Evolutionary conservation across 1,140 invertebrate species (phyloP), one percentile per base, ranked within the genome.

Genomic region (Cheumatopsyche charites): DNA sequence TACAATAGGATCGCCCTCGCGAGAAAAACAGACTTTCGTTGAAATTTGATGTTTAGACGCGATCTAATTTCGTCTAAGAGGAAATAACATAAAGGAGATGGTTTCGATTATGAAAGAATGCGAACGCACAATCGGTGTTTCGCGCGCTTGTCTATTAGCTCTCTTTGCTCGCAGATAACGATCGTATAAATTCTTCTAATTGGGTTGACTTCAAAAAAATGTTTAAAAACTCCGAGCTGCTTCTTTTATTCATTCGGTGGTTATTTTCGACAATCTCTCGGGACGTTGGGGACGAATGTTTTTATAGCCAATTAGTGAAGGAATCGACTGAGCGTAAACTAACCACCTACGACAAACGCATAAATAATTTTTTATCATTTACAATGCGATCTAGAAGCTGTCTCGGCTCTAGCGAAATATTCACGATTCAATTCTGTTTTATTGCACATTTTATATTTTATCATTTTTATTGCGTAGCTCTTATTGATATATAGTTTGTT

Each of bases 281-380:
- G 1, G 55, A 13, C 21, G 25, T 23, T 45, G 55, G 11, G 17
- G 11, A 61, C n/a, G 55, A 61, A 61, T 61, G 63, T 66, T 66
- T 65, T 66, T 66, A 66, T 66, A 66, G 42, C 63, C 63, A 66
- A 66, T 66, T 66, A 66, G 63, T 66, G 19, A 9, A 42, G 23
- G 42, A 47, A 66, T 66, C 63, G 63, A 43, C 41, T 66, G 47
- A 9, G 3, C 29, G 29, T 36, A 36, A 36, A 47, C 42, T 47
- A 47, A 66, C 43, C 63, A 26, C 63, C 63, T 26, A 66, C 63
- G 43, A 36, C 63, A 15, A 36, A 66, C 41, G 47, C 63, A 23
- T 66, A 66, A 66, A 66, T 66, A 45, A 66, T 66, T 45, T 42
- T 66, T 66, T 66, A 66, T 66, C 42, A 66, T 66, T 66, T 66